These are phyloP conservation scores for Apis mellifera DNA, from an alignment of 1,140 invertebrate genomes.

Conservation along the genomic window DNA sequence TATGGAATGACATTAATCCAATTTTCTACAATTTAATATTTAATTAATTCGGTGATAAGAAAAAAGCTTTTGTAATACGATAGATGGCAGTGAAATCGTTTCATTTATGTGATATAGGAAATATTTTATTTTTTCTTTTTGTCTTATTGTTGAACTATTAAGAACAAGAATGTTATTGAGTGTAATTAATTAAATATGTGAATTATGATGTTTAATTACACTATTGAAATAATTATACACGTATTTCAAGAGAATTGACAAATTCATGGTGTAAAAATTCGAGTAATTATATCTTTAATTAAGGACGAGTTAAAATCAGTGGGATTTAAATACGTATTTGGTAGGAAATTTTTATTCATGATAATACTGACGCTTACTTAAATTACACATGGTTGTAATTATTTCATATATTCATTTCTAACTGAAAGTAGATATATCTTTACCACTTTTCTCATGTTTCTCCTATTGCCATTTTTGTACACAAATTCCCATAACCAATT, in stretches of 20 bases:
- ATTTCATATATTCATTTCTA: not conserved
- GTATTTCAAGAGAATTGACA: not conserved
- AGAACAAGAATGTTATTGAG: not conserved
- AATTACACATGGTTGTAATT: constrained; percentile 13
- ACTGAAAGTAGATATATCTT: not conserved
- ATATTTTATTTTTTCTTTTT: not conserved
- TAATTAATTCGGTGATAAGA: too few relatives aligned
- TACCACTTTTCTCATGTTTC: not conserved
- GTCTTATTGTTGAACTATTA: not conserved
- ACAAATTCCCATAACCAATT: not conserved
- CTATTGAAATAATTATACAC: not conserved
- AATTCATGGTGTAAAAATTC: not conserved
- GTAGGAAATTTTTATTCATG: not conserved
- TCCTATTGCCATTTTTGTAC: not conserved
- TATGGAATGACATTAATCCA: too few relatives aligned
- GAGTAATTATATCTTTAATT: constrained; percentile 15
- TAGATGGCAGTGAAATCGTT: too few relatives aligned
- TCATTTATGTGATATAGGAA: not conserved
- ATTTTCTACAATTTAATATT: too few relatives aligned
- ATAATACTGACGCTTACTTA: constrained; percentile 17
- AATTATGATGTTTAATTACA: not conserved
- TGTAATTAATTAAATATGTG: not conserved
- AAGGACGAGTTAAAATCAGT: not conserved
- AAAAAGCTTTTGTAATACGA: too few relatives aligned
- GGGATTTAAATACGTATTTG: not conserved